These are phyloP conservation scores for Clarias gariepinus DNA, from an alignment of 2,113 vertebrate species.

Conservation along the genomic window DNA sequence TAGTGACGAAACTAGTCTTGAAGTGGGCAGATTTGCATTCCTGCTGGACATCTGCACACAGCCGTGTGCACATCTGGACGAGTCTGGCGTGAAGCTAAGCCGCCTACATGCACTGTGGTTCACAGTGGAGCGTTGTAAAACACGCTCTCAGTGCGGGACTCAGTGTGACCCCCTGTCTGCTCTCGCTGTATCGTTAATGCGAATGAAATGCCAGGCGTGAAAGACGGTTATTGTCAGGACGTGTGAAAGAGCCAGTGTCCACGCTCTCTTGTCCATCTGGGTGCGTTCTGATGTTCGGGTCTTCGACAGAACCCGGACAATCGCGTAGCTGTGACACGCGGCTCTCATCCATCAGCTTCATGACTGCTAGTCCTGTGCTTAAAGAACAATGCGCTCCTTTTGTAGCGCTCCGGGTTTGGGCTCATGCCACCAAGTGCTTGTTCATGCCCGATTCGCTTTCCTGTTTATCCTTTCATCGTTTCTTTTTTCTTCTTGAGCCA, in stretches of 20 bases:
- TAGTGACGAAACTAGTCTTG: neutral
- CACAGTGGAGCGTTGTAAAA: constrained; percentile 16
- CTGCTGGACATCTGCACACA: neutral
- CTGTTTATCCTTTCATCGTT: constrained; percentile 26
- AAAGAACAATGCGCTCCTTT: constrained; percentile 38
- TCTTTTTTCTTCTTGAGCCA: constrained; percentile 2
- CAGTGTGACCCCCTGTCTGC: constrained; percentile 20
- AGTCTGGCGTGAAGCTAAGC: neutral
- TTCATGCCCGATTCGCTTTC: constrained; percentile 1
- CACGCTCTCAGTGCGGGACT: constrained; percentile 3
- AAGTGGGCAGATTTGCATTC: neutral
- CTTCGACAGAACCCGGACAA: constrained; percentile 33
- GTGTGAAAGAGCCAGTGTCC: constrained; percentile 66
- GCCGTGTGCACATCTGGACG: constrained; percentile 2
- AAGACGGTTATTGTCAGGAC: constrained; percentile 67
- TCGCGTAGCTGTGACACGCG: constrained; percentile 38
- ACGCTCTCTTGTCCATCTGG: constrained; percentile 26
- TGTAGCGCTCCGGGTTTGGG: neutral
- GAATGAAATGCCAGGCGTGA: constrained; percentile 69
- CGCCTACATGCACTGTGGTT: neutral
- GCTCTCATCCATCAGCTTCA: neutral
- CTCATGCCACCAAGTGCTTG: neutral
- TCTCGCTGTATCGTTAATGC: constrained; percentile 71
- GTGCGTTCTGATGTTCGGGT: neutral
- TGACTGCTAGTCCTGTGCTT: constrained; percentile 20